phyloP scores from a whole-genome alignment of 2,797 vertebrate species.

The Anabas testudineus region DNA sequence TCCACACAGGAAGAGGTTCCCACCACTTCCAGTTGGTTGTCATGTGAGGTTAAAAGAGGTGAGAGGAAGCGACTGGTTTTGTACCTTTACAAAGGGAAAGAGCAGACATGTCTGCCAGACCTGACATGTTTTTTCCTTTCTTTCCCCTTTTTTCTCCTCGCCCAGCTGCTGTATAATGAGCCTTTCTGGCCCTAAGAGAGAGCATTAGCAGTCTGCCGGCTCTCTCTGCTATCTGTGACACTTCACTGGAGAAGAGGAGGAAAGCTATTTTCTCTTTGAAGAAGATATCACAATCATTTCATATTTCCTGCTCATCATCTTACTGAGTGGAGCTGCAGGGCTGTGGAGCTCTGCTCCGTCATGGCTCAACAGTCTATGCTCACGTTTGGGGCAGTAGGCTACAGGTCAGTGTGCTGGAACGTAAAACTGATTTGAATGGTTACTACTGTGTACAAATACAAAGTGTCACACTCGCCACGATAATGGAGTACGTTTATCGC shows the following conservation, averaged over 20 bases:
- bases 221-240: slow-evolving; percentile 55
- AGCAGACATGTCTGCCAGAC: slow-evolving; percentile 52
- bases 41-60: slow-evolving; percentile 56
- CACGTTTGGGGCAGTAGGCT: neutral
- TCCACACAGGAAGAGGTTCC: slow-evolving; percentile 30
- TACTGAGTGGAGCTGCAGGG: slow-evolving; percentile 43
- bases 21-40: slow-evolving; percentile 37
- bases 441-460: too few species aligned
- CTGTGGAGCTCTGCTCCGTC: slow-evolving; percentile 38
- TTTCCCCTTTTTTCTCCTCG: slow-evolving; percentile 1
- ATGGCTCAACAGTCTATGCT: slow-evolving; percentile 5
- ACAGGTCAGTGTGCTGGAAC: neutral
- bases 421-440: too few species aligned
- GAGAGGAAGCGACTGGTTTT: slow-evolving; percentile 43
- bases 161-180: slow-evolving; percentile 64
- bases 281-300: slow-evolving; percentile 65
- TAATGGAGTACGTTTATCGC: neutral
- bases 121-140: slow-evolving; percentile 48
- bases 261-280: slow-evolving; percentile 58
- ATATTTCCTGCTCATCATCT: slow-evolving; percentile 57
- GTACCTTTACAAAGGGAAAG: slow-evolving; percentile 61
- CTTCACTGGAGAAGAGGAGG: slow-evolving; percentile 45
- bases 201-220: slow-evolving; percentile 52
- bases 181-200: slow-evolving; percentile 56
- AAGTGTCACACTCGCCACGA: too few species aligned